A percentile compares a stretch with the other conserved stretches of the same genome.
phyloP scores from a whole-genome alignment of 2,113 vertebrate species.

The Phainopepla nitens region DNA sequence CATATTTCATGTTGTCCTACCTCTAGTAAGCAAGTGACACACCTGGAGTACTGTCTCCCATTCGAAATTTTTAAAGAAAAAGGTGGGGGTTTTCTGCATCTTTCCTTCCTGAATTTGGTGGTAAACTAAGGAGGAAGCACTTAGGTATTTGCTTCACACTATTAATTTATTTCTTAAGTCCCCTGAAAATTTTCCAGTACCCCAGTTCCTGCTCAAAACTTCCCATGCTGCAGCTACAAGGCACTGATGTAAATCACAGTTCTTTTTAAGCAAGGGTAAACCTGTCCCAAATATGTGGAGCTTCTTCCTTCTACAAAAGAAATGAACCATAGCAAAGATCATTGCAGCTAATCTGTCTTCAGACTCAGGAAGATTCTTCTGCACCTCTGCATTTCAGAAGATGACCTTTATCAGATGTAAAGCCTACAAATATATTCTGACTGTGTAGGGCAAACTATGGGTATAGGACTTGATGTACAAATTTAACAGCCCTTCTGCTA shows the following conservation, averaged over 20 bases:
- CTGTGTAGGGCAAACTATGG: neutral
- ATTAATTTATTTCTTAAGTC: neutral
- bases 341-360: neutral
- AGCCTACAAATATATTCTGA: neutral
- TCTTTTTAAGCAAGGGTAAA: neutral
- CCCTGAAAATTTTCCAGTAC: neutral
- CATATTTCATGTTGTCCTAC: neutral
- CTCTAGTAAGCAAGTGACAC: neutral
- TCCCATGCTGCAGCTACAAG: neutral
- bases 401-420: constrained; percentile 42
- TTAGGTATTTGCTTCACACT: neutral
- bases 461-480: constrained; percentile 2
- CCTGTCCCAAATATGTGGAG: neutral
- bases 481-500: neutral
- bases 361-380: neutral
- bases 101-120: neutral
- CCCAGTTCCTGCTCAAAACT: neutral
- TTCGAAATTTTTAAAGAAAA: neutral
- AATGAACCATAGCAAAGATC: neutral
- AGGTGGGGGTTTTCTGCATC: neutral
- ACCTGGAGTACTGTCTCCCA: neutral
- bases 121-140: neutral
- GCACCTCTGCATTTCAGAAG: constrained; percentile 21
- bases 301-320: neutral
- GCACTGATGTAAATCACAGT: neutral